phyloP scores from a whole-genome alignment of 92 coral and sea anemone genomes.

The Parazoanthus darwini region DNA sequence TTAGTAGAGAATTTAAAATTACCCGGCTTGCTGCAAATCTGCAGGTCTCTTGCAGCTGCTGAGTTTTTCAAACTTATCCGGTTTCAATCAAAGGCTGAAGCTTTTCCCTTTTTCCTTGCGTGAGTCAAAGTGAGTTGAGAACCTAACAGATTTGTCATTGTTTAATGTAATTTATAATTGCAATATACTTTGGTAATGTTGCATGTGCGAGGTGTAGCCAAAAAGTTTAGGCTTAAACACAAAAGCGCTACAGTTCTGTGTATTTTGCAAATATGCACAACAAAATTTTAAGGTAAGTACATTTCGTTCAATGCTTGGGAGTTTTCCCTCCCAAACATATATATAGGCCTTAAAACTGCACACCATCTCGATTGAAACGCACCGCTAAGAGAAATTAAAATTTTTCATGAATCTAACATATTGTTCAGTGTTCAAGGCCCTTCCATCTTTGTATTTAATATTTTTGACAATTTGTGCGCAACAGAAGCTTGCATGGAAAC shows the following conservation, averaged over 20 bases:
- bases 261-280: background rate
- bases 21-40: background rate
- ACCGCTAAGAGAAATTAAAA: background rate
- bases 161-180: background rate
- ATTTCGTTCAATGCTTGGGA: background rate
- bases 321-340: background rate
- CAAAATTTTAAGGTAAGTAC: background rate
- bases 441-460: background rate
- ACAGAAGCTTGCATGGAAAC: background rate
- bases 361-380: background rate
- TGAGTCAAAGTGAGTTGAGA: conserved; percentile 11
- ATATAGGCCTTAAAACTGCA: background rate
- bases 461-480: background rate
- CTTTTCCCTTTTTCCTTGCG: background rate
- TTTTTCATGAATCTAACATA: background rate
- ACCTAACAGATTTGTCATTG: conserved; percentile 20
- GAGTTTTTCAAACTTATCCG: background rate
- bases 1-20: background rate
- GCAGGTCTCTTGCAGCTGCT: background rate
- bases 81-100: conserved; percentile 30
- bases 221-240: background rate
- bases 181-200: background rate
- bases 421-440: background rate
- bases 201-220: background rate
- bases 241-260: background rate